Evolutionary conservation across 2,113 vertebrate genomes (phyloP), one percentile per base, ranked within the genome.

Genomic region (Tylochromis polylepis): DNA sequence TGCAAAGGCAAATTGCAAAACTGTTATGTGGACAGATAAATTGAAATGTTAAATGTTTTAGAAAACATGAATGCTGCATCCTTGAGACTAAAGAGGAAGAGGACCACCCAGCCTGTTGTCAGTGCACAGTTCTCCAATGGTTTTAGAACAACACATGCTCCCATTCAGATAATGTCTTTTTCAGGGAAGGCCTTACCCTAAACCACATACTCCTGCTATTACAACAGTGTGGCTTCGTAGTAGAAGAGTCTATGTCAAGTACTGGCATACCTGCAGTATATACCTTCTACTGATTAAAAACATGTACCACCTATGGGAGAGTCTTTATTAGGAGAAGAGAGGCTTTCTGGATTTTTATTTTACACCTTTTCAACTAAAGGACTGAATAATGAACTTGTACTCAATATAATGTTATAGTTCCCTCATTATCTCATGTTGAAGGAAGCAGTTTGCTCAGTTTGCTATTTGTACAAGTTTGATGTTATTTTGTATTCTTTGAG

Each of bases 131-230:
- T 46, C 8, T 38, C 20, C 34, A 65, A 38, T 22, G 22, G n/a
- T 43, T 70, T 70, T 15, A 15, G 12, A 46, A 14, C 43, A 46
- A 46, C 43, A 46, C 5, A 14, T 15, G 6, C 46, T 49, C 14
- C 46, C 46, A n/a, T 16, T 43, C 38, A 70, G 2, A 43, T 1
- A 43, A 43, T 15, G 1, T 1, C 3, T 72, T 46, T 27, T 27
- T 18, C 22, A 27, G 22, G 5, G 4, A 46, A 72, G 22, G 5
- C 22, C 11, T 67, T 4, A 67, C 22, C 60, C 22, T 27, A 72
- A 72, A 46, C 0, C 0, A 1, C 8, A 27, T 27, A 72, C 38
- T 46, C 38, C 65, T 16, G 14, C 38, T 8, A 72, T 72, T 72
- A 72, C 38, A 46, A 72, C 14, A 27, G 24, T 8, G 0, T 27